These are phyloP conservation scores for Dysmachus trigonus DNA, from an alignment of 2,888 invertebrate genomes.

Conservation along the genomic window DNA sequence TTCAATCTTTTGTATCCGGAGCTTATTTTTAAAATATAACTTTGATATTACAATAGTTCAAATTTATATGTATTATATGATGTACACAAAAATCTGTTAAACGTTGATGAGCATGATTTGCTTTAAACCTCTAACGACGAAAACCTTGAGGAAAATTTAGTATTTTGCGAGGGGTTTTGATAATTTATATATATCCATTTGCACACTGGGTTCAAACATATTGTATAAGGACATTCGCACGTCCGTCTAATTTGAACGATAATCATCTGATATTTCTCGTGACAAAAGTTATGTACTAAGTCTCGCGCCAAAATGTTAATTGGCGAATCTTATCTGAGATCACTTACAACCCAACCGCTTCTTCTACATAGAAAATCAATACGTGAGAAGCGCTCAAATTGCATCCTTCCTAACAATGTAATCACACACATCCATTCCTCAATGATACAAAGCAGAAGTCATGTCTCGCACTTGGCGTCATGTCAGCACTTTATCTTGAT, in stretches of 20 bases:
- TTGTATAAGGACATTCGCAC: neutral
- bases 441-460: neutral
- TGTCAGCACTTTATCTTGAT: conserved; percentile 2
- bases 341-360: neutral
- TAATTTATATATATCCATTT: neutral
- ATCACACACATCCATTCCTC: neutral
- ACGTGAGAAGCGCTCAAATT: neutral
- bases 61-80: neutral
- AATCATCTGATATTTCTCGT: neutral
- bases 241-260: neutral
- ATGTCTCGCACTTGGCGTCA: neutral
- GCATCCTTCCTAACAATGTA: neutral
- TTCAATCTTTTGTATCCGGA: neutral
- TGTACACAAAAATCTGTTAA: no score
- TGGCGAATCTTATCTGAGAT: neutral
- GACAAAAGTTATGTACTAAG: neutral
- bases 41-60: neutral
- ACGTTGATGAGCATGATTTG: no score
- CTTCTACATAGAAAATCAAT: neutral
- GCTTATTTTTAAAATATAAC: neutral
- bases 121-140: neutral
- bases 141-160: neutral
- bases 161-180: neutral
- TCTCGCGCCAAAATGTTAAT: neutral
- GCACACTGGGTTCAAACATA: neutral